Percentiles rank a stretch among this genome's conserved stretches.
Evolutionary conservation across 2,888 invertebrate genomes (phyloP).

Genomic region (Ypsolopha sequella): DNA sequence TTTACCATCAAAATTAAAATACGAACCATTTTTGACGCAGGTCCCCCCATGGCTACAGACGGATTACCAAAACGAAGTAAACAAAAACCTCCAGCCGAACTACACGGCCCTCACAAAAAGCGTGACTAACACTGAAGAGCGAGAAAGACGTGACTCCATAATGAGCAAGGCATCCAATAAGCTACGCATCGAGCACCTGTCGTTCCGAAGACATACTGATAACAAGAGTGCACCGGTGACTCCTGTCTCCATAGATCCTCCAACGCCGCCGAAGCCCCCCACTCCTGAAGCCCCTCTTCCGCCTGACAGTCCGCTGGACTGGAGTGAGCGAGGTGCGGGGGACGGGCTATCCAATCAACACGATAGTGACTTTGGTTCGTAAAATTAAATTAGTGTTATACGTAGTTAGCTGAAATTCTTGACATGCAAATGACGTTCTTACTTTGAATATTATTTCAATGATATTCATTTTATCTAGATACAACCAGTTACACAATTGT

Average conservation of each 20-base stretch:
- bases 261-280: conserved; percentile 25
- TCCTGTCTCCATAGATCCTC: conserved; percentile 30
- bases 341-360: conserved; percentile 90
- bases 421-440: neutral
- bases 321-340: conserved; percentile 81
- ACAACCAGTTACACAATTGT: too few species aligned
- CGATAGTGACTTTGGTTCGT: conserved; percentile 84
- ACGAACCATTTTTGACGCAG: too few species aligned
- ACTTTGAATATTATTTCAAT: neutral
- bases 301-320: conserved; percentile 71
- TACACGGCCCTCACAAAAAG: conserved; percentile 54
- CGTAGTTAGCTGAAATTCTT: too few species aligned
- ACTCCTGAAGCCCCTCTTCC: conserved; percentile 34
- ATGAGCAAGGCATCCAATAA: conserved; percentile 60
- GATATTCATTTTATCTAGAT: neutral
- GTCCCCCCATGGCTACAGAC: conserved; percentile 83
- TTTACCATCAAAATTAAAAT: too few species aligned
- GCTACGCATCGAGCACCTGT: conserved; percentile 53
- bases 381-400: neutral
- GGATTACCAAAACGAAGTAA: conserved; percentile 68
- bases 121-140: conserved; percentile 45
- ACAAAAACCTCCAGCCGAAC: conserved; percentile 59
- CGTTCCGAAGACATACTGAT: conserved; percentile 42
- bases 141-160: conserved; percentile 53
- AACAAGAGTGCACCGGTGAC: conserved; percentile 41